Conservation (phyloP, 2,888 invertebrate species). For the Zhuqinia jingwanae region DNA sequence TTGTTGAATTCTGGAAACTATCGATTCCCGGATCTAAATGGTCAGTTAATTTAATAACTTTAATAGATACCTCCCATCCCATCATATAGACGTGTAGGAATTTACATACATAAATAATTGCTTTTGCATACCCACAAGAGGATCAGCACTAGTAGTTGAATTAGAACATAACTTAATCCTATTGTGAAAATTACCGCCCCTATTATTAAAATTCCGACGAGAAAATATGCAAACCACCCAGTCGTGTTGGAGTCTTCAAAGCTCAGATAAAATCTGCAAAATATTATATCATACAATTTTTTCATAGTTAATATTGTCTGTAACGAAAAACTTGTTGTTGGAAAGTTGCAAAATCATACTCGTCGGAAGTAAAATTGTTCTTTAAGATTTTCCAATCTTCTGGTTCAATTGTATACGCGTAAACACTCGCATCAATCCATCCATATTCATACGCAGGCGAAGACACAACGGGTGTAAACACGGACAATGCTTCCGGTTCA, state of each 20-base stretch:
- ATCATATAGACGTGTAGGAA: background rate
- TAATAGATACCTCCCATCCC: background rate
- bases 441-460: conserved; percentile 51
- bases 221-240: conserved; percentile 69
- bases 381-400: conserved; percentile 57
- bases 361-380: conserved; percentile 51
- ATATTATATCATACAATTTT: too few relatives aligned
- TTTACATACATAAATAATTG: too few relatives aligned
- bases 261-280: conserved; percentile 67
- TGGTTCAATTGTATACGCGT: conserved; percentile 51
- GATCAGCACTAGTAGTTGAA: conserved; percentile 69
- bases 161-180: conserved; percentile 71
- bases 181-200: conserved; percentile 67
- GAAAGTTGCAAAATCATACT: too few relatives aligned
- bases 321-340: too few relatives aligned
- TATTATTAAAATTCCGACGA: conserved; percentile 69
- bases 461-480: conserved; percentile 21
- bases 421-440: conserved; percentile 51
- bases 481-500: conserved; percentile 38
- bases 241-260: conserved; percentile 66
- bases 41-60: conserved; percentile 17
- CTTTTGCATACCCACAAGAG: conserved; percentile 68
- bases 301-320: background rate
- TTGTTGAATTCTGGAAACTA: conserved; percentile 70
- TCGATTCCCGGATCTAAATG: conserved; percentile 70